Percentiles rank a stretch among this genome's conserved stretches.
phyloP scores from a whole-genome alignment of 2,113 vertebrate species.

The Chaenogobius annularis region DNA sequence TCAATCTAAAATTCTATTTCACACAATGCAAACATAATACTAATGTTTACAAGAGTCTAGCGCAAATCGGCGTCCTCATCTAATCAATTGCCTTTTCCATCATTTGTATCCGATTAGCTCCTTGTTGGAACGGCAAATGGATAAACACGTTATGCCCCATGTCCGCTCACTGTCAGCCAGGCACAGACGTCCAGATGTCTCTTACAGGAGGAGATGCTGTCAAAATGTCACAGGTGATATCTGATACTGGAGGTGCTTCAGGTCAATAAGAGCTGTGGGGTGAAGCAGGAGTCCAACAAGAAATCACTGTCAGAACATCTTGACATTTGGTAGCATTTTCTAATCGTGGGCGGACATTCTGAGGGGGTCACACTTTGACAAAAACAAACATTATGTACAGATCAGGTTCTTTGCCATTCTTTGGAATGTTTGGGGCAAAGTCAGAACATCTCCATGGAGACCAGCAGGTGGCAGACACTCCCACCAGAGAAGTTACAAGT shows the following conservation, averaged over 20 bases:
- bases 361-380: not conserved
- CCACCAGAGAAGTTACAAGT: no score
- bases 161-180: conserved; percentile 51
- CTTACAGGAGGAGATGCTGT: conserved; percentile 36
- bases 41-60: not conserved
- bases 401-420: no score
- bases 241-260: conserved; percentile 38
- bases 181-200: conserved; percentile 48
- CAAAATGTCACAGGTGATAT: conserved; percentile 25
- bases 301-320: not conserved
- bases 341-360: not conserved
- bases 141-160: conserved; percentile 52
- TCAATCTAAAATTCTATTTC: no score
- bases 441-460: no score
- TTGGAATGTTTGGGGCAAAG: no score
- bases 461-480: no score
- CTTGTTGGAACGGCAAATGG: conserved; percentile 31
- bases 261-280: conserved; percentile 21
- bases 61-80: conserved; percentile 14
- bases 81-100: conserved; percentile 14
- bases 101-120: conserved; percentile 24
- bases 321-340: not conserved
- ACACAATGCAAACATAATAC: not conserved
- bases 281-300: not conserved
- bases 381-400: not conserved